phyloP scores from a whole-genome alignment of 2,888 invertebrate species.

The Maniola hyperantus region DNA sequence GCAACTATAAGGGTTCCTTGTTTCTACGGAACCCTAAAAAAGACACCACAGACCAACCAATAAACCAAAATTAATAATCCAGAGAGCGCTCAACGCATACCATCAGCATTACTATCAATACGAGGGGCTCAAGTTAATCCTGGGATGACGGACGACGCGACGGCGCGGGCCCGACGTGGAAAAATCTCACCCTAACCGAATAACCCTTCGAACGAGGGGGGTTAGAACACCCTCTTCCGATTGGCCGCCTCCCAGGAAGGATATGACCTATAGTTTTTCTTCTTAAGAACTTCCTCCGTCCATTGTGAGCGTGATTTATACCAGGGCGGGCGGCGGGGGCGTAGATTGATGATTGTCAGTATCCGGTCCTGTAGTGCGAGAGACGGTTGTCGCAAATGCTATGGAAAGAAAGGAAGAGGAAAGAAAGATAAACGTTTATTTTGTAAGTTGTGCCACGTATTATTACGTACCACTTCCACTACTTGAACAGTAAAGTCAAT shows the following conservation, averaged over 20 bases:
- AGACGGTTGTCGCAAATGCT: not conserved
- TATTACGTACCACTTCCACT: too few species aligned
- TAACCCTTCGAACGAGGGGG: constrained; percentile 58
- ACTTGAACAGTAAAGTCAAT: too few species aligned
- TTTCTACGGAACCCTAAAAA: too few species aligned
- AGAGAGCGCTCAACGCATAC: constrained; percentile 46
- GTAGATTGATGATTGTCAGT: constrained; percentile 77
- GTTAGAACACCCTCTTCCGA: constrained; percentile 66
- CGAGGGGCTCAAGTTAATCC: constrained; percentile 59
- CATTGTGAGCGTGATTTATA: constrained; percentile 81
- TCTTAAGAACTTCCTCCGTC: constrained; percentile 81
- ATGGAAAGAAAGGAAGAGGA: not conserved
- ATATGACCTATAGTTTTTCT: constrained; percentile 83
- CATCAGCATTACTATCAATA: constrained; percentile 52
- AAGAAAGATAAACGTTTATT: too few species aligned
- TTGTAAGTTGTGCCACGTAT: too few species aligned
- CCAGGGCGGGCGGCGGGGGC: constrained; percentile 54
- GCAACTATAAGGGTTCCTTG: too few species aligned
- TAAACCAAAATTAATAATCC: constrained; percentile 58
- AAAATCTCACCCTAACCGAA: constrained; percentile 63
- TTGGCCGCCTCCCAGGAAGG: constrained; percentile 80
- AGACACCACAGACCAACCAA: constrained; percentile 17
- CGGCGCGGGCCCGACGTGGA: constrained; percentile 51
- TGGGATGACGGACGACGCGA: constrained; percentile 56
- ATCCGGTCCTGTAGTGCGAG: constrained; percentile 53